Evolutionary conservation across 2,888 invertebrate genomes (phyloP), one percentile per base, ranked within the genome.

Genomic region (Ctena decussata): DNA sequence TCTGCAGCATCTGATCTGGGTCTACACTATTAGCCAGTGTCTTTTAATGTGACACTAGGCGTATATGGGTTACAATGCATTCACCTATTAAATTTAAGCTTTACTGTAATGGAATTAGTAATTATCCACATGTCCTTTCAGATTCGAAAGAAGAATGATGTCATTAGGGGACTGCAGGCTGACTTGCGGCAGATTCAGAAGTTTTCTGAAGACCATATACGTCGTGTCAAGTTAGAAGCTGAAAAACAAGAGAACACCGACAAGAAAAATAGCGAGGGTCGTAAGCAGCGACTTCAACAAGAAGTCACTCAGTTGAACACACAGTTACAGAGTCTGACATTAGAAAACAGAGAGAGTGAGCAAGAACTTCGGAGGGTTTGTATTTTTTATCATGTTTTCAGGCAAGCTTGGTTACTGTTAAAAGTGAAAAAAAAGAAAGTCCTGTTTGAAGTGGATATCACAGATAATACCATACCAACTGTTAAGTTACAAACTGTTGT

Each of bases 181-280:
- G 95, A 96, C 53, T 91, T 96, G 6, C 94, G 95, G 65, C 94
- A 94, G 81, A 95, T 96, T 77, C 95, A 96, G 87, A 95, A 95
- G 89, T 93, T 94, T 78, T 94, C 95, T 21, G 95, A 95, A 72
- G 96, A 96, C 39, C 93, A 94, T 75, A 95, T 95, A 72, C 91
- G 94, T 1, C 89, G 95, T 27, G 94, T 94, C 0, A 94, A 94
- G 80, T 88, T 93, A 35, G 96, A 96, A 70, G 95, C 95, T n/a
- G 95, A 95, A 75, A 95, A 95, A 84, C 95, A 96, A 78, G 95
- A 95, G 77, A 86, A 91, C 21, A 93, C 95, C 6, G 96, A 96
- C 82, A 87, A 91, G 60, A 96, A 95, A 86, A 95, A 94, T 90
- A 95, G 95, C 77, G 96, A 96, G 32, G 95, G 95, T 44, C 94